Base-by-base conservation (phyloP, 2,113 vertebrate species). In the Chauna torquata region DNA sequence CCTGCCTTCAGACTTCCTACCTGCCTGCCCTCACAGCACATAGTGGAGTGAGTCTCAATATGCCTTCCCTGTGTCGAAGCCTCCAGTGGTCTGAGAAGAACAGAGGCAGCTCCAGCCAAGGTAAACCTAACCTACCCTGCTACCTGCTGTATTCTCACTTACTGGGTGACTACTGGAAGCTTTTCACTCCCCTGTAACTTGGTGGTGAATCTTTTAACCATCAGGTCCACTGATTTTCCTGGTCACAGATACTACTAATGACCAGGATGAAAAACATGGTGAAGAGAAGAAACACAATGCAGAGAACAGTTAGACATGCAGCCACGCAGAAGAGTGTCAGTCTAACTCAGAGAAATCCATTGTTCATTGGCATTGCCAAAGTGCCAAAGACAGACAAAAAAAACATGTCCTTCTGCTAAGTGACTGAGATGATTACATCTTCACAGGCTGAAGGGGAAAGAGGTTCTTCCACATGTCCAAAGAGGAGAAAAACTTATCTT, bases 341-440 rank as follows among this genome's bases (percentile, higher is more conserved):
- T n/a, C 25, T 61, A 57, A 18, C 32, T 82, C 49, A 78, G 14
- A 57, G 42, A 52, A 20, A 70, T 12, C 22, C 42, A 59, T 16
- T 36, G 36, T 12, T 64, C 16, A 34, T 65, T 75, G 44, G 7
- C 6, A 12, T 30, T 49, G 27, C 38, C 19, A 57, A 83, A 92
- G 42, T 36, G 80, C 24, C 18, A 71, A 80, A 50, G 18, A 71
- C 1, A 75, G 57, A 42, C 4, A 82, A 75, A 72, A 72, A 74
- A n/a, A 6, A 0, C 8, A 45, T 8, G 2, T 28, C 25, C 20
- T 38, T 8, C 19, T 36, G 24, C 50, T 74, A 34, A 30, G n/a
- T 32, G 16, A 69, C 32, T n/a, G 27, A 47, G 74, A 57, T 34
- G 20, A 42, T 38, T 38, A 69, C 20, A 85, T 52, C 49, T 69